Percentiles rank a stretch among this genome's conserved stretches.
Conservation (phyloP, 2,113 vertebrate species). For the Pimephales promelas region DNA sequence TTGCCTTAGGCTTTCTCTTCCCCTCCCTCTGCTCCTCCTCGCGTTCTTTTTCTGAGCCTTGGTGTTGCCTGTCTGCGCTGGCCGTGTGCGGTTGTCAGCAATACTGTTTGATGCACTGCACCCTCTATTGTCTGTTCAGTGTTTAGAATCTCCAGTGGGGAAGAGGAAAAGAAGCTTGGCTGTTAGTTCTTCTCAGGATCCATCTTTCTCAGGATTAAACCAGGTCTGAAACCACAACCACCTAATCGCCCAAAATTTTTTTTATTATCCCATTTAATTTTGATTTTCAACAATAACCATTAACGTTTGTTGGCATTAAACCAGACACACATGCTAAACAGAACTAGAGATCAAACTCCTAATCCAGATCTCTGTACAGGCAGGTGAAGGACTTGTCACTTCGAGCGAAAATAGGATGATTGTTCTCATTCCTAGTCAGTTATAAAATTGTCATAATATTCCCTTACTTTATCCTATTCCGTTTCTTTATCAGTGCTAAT, state of each 20-base stretch:
- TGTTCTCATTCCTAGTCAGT: not conserved
- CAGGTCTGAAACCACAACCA: conserved; percentile 94
- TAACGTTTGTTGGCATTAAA: conserved; percentile 86
- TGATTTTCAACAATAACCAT: conserved; percentile 62
- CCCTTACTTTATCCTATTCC: not conserved
- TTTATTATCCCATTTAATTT: conserved; percentile 70
- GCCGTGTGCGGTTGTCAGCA: conserved; percentile 92
- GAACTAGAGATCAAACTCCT: conserved; percentile 45
- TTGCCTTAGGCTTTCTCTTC: conserved; percentile 83
- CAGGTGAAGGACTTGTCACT: conserved; percentile 28
- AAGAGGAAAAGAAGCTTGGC: conserved; percentile 99
- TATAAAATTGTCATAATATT: not conserved
- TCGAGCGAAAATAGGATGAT: not conserved
- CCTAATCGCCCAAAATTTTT: conserved; percentile 87
- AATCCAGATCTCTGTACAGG: conserved; percentile 46
- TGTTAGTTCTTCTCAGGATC: conserved; percentile 99
- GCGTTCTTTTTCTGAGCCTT: conserved; percentile 89
- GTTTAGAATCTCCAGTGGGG: conserved; percentile 99
- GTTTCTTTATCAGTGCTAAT: not conserved
- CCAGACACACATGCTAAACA: conserved; percentile 94
- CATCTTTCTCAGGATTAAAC: conserved; percentile 99
- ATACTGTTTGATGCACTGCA: conserved; percentile 99
- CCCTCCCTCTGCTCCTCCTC: conserved; percentile 39
- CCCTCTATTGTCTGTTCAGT: conserved; percentile 99
- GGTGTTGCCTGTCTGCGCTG: conserved; percentile 96